Base-by-base conservation (phyloP, 30 jellyfish, hydroid and myxozoan genomes). In the Aurelia sp. region DNA sequence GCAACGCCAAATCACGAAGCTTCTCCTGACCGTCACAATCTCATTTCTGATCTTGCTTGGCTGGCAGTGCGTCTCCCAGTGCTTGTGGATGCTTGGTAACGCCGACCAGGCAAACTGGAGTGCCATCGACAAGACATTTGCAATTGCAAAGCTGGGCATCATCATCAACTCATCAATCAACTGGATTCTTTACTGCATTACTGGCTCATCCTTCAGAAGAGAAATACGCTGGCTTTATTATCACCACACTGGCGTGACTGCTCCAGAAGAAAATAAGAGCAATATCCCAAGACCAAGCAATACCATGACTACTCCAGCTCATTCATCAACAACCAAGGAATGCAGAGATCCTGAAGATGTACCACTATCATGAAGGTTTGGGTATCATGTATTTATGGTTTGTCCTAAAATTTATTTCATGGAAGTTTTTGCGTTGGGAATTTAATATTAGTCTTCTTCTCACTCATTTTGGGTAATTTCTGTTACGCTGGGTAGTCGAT, bases 31-130 rank as follows among this genome's bases (percentile, higher is more conserved):
- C 23, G 96, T 90, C 61, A 90, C 96, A 13, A 74, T 84, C 60
- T 59, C 96, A 17, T 90, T 90, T 58, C 89, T 90, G 53, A 37
- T 84, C 64, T 76, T 90, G 66, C 92, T 90, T 21, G 96, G 92
- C 47, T 77, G 96, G 96, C 97, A 90, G 55, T 90, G 97, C 83
- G 62, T 90, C 33, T 59, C 96, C 13, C 97, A 90, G 75, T 90
- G 97, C 73, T 62, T 90, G 33, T 90, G 89, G 89, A 90, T 90
- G 97, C 72, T 85, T 31, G 89, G 84, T 4, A 62, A 41, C 65
- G 71, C 73, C 13, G 41, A 48, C 30, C 31, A 64, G 15, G 63
- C 35, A 18, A 23, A 27, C 18, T 77, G 96, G 91, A 31, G 27
- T 55, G 18, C 19, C 58, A 87, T 86, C 21, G 84, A 76, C 81